phyloP scores from a whole-genome alignment of 1,140 invertebrate genomes.

The Thaumetopoea pityocampa region DNA sequence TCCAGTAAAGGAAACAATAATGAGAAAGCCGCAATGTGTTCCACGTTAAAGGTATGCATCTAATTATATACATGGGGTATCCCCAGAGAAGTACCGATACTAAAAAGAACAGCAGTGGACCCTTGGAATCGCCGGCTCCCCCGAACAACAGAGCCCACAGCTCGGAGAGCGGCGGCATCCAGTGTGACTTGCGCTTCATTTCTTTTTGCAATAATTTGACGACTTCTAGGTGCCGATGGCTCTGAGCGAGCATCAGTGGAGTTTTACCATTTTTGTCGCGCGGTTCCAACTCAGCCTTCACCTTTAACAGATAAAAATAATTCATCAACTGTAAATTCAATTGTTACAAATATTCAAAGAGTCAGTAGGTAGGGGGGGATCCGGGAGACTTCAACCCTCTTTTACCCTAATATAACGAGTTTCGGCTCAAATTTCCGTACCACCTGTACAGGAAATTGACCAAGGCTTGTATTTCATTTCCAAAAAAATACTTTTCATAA shows the following conservation, averaged over 20 bases:
- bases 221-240: conserved; percentile 89
- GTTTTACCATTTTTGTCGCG: conserved; percentile 95
- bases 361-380: neutral
- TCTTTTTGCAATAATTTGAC: conserved; percentile 88
- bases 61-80: conserved; percentile 94
- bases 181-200: conserved; percentile 86
- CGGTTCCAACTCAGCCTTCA: conserved; percentile 89
- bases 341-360: no score
- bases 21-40: conserved; percentile 88
- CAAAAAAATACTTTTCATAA: no score
- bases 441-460: no score
- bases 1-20: conserved; percentile 93
- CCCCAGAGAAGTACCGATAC: conserved; percentile 92
- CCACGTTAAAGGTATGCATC: conserved; percentile 94
- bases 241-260: conserved; percentile 90
- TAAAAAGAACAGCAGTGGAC: conserved; percentile 89
- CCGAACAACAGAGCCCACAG: conserved; percentile 94
- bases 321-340: no score
- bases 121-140: conserved; percentile 92
- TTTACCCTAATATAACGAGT: no score
- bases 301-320: conserved; percentile 72
- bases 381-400: no score
- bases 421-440: no score
- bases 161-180: conserved; percentile 91
- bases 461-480: no score